Evolutionary conservation across 1,140 invertebrate species (phyloP).

Genomic region (Trichomalopsis sarcophagae): DNA sequence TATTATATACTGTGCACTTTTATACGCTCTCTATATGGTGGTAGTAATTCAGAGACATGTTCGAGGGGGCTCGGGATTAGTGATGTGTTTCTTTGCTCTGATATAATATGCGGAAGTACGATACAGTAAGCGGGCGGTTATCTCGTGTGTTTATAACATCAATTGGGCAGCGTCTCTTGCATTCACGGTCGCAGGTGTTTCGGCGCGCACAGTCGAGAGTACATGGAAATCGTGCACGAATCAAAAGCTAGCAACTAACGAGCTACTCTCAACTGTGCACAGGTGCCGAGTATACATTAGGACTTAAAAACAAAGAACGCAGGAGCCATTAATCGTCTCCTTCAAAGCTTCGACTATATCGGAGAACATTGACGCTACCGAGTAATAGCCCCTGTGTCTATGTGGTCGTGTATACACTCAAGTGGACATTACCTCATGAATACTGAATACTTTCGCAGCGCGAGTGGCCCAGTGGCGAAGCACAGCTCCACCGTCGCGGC

Average conservation of each 20-base stretch:
- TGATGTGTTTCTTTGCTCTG: no score
- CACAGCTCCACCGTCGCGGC: conserved; percentile 86
- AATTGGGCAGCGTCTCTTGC: conserved; percentile 48
- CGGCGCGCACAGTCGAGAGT: not conserved
- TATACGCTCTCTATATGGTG: no score
- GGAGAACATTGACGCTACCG: not conserved
- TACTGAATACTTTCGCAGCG: conserved; percentile 77
- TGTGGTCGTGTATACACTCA: not conserved
- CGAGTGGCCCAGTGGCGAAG: conserved; percentile 82
- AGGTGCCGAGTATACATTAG: not conserved
- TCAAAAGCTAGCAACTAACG: not conserved
- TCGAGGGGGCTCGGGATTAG: no score
- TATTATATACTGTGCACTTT: no score
- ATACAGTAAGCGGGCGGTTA: not conserved
- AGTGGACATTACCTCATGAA: conserved; percentile 73
- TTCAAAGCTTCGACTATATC: not conserved
- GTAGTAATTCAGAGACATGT: no score
- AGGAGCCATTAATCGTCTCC: not conserved
- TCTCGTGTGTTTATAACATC: not conserved
- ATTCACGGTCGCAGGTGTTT: conserved; percentile 9
- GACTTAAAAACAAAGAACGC: not conserved
- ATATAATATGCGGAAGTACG: no score
- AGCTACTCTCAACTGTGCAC: not conserved
- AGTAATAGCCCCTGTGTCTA: not conserved
- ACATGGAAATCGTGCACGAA: no score